Evolutionary conservation across 2,888 invertebrate species (phyloP).

Genomic region (Latheticus oryzae): DNA sequence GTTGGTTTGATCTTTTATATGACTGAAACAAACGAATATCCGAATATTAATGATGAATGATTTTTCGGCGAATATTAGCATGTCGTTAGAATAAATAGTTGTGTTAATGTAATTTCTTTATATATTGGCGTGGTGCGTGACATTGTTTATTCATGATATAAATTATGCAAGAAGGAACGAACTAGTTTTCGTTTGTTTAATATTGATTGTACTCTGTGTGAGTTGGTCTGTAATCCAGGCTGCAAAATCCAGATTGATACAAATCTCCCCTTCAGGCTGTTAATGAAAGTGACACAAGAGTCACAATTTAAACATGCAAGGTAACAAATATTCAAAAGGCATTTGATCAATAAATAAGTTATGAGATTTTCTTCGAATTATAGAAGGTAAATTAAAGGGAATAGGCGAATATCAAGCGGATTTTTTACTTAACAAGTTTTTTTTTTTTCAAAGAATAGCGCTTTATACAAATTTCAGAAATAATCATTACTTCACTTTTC

Average conservation of each 20-base stretch:
- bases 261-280: constrained; percentile 32
- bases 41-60: constrained; percentile 24
- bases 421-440: no score
- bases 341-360: constrained; percentile 29
- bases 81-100: constrained; percentile 24
- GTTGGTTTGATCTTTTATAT: no score
- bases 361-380: constrained; percentile 34
- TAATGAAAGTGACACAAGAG: constrained; percentile 30
- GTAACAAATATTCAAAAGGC: constrained; percentile 32
- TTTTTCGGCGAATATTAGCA: constrained; percentile 30
- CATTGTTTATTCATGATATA: constrained; percentile 42
- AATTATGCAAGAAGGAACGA: constrained; percentile 41
- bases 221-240: constrained; percentile 16
- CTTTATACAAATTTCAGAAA: no score
- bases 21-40: no score
- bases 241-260: constrained; percentile 37
- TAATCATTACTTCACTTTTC: no score
- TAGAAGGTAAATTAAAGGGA: constrained; percentile 34
- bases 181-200: constrained; percentile 38
- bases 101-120: constrained; percentile 29
- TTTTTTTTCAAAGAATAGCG: no score
- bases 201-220: constrained; percentile 35
- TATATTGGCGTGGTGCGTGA: constrained; percentile 38
- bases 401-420: no score
- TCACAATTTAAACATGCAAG: constrained; percentile 22